Conservation (phyloP, 2,888 invertebrate genomes). For the Orgyia antiqua region DNA sequence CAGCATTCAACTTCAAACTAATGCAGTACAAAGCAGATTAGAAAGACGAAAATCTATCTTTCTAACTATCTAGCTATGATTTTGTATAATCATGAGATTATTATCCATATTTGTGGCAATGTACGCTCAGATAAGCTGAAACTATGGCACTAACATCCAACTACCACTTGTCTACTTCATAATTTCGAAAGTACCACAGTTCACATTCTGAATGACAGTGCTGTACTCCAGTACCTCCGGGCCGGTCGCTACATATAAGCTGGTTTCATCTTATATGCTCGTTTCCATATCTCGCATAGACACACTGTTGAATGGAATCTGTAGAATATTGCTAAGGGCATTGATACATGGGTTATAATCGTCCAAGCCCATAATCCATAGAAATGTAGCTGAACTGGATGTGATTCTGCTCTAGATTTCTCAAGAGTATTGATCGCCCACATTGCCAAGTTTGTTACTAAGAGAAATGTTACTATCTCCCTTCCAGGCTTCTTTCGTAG, state of each 20-base stretch:
- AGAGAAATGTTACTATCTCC: constrained; percentile 94
- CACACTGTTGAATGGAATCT: constrained; percentile 97
- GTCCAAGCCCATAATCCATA: constrained; percentile 97
- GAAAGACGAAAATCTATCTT: constrained; percentile 13
- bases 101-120: constrained; percentile 26
- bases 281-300: constrained; percentile 97
- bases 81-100: constrained; percentile 11
- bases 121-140: constrained; percentile 33
- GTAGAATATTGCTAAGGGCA: constrained; percentile 95
- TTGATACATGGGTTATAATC: constrained; percentile 95
- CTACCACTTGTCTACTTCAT: constrained; percentile 37
- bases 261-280: constrained; percentile 94
- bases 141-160: constrained; percentile 67
- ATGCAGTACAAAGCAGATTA: constrained; percentile 38
- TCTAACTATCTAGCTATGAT: too few species aligned
- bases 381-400: constrained; percentile 94
- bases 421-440: constrained; percentile 96
- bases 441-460: constrained; percentile 94
- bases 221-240: constrained; percentile 48
- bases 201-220: constrained; percentile 32
- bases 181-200: constrained; percentile 46
- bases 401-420: constrained; percentile 93
- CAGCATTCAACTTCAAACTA: constrained; percentile 67
- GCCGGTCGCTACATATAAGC: constrained; percentile 85
- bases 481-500: constrained; percentile 92